Percentiles rank a stretch among this genome's conserved stretches.
Conservation (phyloP, 2,113 vertebrate species). For the Potamarius usumacintae region DNA sequence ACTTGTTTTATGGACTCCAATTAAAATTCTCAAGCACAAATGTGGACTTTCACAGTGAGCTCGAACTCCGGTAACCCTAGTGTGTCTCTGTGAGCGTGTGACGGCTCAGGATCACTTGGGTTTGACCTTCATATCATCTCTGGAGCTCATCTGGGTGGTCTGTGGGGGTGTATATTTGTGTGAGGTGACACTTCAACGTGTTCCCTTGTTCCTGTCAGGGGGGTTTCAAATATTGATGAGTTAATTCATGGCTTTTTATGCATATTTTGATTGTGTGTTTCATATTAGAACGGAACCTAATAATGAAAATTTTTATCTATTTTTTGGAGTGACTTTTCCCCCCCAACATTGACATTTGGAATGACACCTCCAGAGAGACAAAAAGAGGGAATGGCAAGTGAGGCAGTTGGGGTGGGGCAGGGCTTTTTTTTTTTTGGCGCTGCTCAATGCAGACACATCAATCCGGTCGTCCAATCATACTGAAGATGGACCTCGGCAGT, state of each 20-base stretch:
- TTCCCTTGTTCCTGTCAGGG: background rate
- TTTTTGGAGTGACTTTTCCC: background rate
- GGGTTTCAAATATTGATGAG: background rate
- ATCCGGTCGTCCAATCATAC: background rate
- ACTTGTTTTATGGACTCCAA: background rate
- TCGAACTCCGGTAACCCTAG: slow-evolving; percentile 1
- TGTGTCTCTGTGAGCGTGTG: slow-evolving; percentile 18
- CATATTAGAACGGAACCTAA: background rate
- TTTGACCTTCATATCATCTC: slow-evolving; percentile 8
- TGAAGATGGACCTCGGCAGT: slow-evolving; percentile 7
- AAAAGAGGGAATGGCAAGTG: background rate
- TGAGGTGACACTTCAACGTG: background rate
- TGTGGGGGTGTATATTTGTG: background rate
- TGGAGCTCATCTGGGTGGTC: slow-evolving; percentile 14
- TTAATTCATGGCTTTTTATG: background rate
- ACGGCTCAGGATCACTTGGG: slow-evolving; percentile 16
- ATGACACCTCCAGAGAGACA: background rate
- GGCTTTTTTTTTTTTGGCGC: background rate
- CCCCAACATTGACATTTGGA: background rate
- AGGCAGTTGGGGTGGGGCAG: background rate
- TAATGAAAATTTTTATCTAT: background rate
- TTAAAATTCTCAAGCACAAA: background rate
- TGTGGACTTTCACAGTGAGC: slow-evolving; percentile 16
- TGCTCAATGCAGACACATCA: background rate
- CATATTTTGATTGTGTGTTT: background rate